These are phyloP conservation scores for Struthio camelus DNA, from an alignment of 2,113 vertebrate genomes.

Conservation along the genomic window DNA sequence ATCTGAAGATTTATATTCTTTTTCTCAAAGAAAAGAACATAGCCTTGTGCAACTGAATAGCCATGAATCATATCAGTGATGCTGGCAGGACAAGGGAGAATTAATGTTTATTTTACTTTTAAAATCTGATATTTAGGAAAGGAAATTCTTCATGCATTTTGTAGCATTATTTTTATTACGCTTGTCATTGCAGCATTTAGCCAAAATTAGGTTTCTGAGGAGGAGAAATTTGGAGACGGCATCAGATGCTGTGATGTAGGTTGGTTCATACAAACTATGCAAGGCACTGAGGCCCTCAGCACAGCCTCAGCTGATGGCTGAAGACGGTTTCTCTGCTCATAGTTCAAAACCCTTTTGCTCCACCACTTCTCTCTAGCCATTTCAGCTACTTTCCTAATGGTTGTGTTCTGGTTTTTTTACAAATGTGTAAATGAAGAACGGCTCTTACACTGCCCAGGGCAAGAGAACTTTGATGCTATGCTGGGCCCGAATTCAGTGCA, in stretches of 20 bases:
- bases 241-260: not conserved
- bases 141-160: slow-evolving; percentile 16
- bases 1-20: slow-evolving; percentile 41
- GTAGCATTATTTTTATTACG: slow-evolving; percentile 6
- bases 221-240: not conserved
- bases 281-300: fast-evolving
- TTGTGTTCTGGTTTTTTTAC: fast-evolving
- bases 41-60: slow-evolving; percentile 12
- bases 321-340: not conserved
- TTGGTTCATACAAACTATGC: fast-evolving
- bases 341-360: not conserved
- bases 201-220: not conserved
- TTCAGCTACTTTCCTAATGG: not conserved
- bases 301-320: not conserved
- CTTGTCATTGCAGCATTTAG: not conserved
- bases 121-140: slow-evolving; percentile 19
- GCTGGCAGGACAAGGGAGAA: not conserved
- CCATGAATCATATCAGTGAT: slow-evolving; percentile 56
- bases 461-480: not conserved
- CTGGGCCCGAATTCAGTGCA: not conserved
- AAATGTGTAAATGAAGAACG: fast-evolving
- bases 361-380: not conserved
- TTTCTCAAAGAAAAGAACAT: not conserved
- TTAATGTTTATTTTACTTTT: slow-evolving; percentile 36
- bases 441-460: fast-evolving